Percentiles rank a stretch among this genome's conserved stretches.
phyloP scores from a whole-genome alignment of 2,797 vertebrate genomes.

The Synanceia verrucosa region DNA sequence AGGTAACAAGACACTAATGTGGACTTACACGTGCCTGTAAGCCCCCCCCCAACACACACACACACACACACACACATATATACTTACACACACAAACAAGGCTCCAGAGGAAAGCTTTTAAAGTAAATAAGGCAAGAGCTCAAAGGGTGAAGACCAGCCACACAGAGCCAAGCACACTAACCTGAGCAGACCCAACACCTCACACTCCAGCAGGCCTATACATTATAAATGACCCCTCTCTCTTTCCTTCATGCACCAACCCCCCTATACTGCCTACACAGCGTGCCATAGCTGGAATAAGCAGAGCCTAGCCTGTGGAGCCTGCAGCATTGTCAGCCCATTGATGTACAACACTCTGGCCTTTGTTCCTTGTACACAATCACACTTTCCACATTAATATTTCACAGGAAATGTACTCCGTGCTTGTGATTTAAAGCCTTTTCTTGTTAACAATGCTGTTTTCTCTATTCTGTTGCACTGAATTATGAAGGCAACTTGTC shows the following conservation, averaged over 20 bases:
- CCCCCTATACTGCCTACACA: slow-evolving; percentile 59
- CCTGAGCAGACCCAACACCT: slow-evolving; percentile 71
- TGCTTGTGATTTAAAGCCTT: slow-evolving; percentile 84
- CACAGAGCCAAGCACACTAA: slow-evolving; percentile 71
- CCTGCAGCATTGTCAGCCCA: slow-evolving; percentile 78
- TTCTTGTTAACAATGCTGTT: slow-evolving; percentile 85
- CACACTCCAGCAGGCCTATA: slow-evolving; percentile 74
- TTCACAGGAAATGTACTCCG: slow-evolving; percentile 82
- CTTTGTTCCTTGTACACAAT: slow-evolving; percentile 85
- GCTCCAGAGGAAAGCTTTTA: slow-evolving; percentile 70
- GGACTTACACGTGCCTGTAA: slow-evolving; percentile 60
- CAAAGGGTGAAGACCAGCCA: slow-evolving; percentile 61
- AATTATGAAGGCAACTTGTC: slow-evolving; percentile 80
- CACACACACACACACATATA: too few species aligned
- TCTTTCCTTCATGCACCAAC: slow-evolving; percentile 54
- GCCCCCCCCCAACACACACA: too few species aligned
- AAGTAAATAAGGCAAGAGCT: slow-evolving; percentile 74
- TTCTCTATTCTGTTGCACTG: slow-evolving; percentile 77
- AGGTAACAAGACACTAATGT: slow-evolving; percentile 69
- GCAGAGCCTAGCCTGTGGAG: slow-evolving; percentile 69
- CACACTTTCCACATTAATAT: slow-evolving; percentile 87
- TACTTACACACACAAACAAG: slow-evolving; percentile 65
- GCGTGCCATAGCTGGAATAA: slow-evolving; percentile 74
- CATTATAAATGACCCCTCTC: slow-evolving; percentile 83
- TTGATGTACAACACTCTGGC: slow-evolving; percentile 84